Conservation (phyloP, 2,797 vertebrate species). For the Oreochromis grahami region DNA sequence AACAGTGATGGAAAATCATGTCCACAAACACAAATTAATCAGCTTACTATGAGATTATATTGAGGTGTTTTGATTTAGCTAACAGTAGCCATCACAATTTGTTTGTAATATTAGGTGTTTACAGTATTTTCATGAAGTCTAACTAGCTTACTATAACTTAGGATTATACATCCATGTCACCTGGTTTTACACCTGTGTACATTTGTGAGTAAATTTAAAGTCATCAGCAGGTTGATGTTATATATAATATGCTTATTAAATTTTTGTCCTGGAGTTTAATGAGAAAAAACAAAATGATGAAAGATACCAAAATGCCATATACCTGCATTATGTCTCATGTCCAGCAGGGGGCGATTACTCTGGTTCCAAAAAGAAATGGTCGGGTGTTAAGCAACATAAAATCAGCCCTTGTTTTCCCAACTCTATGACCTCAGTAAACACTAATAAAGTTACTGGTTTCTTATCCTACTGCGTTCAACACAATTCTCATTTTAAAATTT, state of each 20-base stretch:
- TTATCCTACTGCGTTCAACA: rapidly evolving
- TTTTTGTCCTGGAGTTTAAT: neutral
- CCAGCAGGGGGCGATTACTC: neutral
- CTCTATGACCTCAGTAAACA: neutral
- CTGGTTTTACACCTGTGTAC: neutral
- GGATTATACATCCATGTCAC: neutral
- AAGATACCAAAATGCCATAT: neutral
- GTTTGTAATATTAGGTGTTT: neutral
- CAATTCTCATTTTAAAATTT: rapidly evolving
- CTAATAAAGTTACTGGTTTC: neutral
- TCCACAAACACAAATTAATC: neutral
- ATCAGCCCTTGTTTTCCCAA: neutral
- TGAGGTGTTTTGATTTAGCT: neutral
- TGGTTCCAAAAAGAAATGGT: rapidly evolving
- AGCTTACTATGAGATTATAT: rapidly evolving
- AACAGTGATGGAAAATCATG: neutral
- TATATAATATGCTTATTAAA: neutral
- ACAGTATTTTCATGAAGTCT: neutral
- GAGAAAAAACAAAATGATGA: neutral
- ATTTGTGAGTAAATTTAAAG: neutral
- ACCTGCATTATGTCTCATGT: neutral
- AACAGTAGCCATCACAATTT: neutral
- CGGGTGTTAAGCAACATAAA: too few relatives aligned
- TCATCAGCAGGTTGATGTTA: neutral
- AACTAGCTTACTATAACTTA: neutral